Base-by-base conservation (phyloP, 2,113 vertebrate genomes). In the Python bivittatus region DNA sequence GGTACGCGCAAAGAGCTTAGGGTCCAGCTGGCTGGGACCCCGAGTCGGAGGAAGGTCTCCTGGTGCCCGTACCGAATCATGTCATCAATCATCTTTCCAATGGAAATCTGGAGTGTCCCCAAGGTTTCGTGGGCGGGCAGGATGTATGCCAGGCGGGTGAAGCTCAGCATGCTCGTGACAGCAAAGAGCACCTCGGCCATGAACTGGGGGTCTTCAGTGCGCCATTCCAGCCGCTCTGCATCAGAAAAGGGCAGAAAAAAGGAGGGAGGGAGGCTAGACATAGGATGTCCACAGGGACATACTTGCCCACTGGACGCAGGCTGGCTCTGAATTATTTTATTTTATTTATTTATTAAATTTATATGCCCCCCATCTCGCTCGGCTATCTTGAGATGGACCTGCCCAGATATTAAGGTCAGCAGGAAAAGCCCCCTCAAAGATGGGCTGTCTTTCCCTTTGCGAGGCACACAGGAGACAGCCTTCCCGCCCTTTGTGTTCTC, bases 31-130 rank as follows among this genome's bases (percentile, higher is more conserved):
- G 29, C 6, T 5, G 2, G 85, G 61, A n/a, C 23, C 13, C 64
- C 0, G 29, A 33, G 68, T 79, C 68, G 0, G 7, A 1, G 29
- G 61, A 42, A 10, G 4, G 0, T 38, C 4, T 0, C 42, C 56
- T 1, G 53, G 5, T 2, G 29, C 33, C 60, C 57, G 2, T 92
- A 99, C 98, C 98, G 96, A 94, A 99, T 98, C 98, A 99, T 99
- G 92, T 99, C 98, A 1, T 99, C 98, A 2, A 99, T 99, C 98
- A 99, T 99, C 96, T 98, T 99, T 64, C 98, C 98, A 0, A 98
- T 99, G 94, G 98, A 99, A 92, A 99, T 99, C 97, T 99, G 98
- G 92, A 99, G 97, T 0, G 98, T 99, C 87, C 99, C 99, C 94
- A 99, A 95, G 0, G 98, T 98, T 96, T 99, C 98, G 0, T 99